Evolutionary conservation across 2,888 invertebrate species (phyloP).

Genomic region (Troilus luridus): DNA sequence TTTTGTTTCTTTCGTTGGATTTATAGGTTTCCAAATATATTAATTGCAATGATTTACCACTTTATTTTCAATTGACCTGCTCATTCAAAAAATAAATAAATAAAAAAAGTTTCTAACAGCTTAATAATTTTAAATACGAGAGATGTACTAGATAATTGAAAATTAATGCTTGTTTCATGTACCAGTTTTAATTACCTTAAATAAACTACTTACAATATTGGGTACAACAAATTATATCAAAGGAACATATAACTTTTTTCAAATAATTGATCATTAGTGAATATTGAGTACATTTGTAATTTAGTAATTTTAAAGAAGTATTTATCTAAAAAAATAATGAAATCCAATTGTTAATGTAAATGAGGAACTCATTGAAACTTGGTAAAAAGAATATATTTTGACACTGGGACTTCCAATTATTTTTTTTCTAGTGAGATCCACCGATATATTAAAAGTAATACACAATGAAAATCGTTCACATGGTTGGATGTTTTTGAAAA

Average conservation of each 20-base stretch:
- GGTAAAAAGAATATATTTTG: too few relatives aligned
- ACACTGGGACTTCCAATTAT: too few relatives aligned
- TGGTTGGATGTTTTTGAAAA: too few relatives aligned
- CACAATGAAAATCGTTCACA: too few relatives aligned
- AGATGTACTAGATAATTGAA: neutral
- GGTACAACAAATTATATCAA: neutral
- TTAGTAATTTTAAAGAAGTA: neutral
- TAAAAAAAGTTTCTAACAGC: neutral
- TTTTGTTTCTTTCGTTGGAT: neutral
- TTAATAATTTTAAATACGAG: neutral
- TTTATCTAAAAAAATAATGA: neutral
- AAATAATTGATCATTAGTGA: neutral
- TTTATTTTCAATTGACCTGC: conserved; percentile 43
- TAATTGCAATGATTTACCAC: conserved; percentile 41
- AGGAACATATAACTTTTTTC: neutral
- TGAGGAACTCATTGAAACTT: too few relatives aligned
- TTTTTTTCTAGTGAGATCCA: too few relatives aligned
- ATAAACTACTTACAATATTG: neutral
- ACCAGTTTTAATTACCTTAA: neutral
- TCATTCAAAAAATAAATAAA: neutral
- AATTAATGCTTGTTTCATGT: neutral
- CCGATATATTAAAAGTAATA: too few relatives aligned
- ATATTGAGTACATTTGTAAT: too few relatives aligned
- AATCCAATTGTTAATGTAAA: neutral
- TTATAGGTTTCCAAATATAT: conserved; percentile 54